phyloP scores from a whole-genome alignment of 2,113 vertebrate genomes.

The Brachypteracias leptosomus region DNA sequence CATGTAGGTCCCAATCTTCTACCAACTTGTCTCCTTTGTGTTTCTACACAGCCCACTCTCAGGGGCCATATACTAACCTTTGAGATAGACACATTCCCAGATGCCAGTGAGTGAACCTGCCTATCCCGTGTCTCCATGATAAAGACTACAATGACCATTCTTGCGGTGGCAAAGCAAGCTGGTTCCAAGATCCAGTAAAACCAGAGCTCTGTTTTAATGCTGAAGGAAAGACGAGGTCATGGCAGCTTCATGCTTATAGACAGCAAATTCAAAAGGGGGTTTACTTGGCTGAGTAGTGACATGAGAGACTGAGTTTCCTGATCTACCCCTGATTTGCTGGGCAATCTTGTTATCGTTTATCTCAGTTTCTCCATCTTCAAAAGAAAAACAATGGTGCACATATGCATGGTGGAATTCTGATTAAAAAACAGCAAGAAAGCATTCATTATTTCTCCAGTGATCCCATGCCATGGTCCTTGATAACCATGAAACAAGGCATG shows the following conservation, averaged over 20 bases:
- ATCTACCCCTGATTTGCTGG: background rate
- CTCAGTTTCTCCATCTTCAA: background rate
- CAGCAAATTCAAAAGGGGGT: background rate
- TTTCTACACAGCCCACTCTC: background rate
- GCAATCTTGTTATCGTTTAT: background rate
- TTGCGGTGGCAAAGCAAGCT: background rate
- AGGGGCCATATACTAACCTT: background rate
- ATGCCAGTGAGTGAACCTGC: background rate
- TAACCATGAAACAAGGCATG: background rate
- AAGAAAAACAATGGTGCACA: background rate
- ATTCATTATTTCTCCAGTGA: background rate
- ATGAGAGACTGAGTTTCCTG: background rate
- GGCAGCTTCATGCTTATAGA: background rate
- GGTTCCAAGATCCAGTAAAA: background rate
- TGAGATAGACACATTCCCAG: background rate
- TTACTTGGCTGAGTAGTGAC: background rate
- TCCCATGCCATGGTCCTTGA: background rate
- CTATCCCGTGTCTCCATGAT: background rate
- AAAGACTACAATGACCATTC: background rate
- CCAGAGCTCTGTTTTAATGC: background rate
- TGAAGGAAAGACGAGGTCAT: background rate
- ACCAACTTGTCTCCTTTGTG: background rate
- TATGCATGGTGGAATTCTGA: background rate
- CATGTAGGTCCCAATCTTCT: background rate
- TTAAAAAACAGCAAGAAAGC: background rate